phyloP scores from a whole-genome alignment of 2,113 vertebrate species.

The Rhinoptilus africanus region DNA sequence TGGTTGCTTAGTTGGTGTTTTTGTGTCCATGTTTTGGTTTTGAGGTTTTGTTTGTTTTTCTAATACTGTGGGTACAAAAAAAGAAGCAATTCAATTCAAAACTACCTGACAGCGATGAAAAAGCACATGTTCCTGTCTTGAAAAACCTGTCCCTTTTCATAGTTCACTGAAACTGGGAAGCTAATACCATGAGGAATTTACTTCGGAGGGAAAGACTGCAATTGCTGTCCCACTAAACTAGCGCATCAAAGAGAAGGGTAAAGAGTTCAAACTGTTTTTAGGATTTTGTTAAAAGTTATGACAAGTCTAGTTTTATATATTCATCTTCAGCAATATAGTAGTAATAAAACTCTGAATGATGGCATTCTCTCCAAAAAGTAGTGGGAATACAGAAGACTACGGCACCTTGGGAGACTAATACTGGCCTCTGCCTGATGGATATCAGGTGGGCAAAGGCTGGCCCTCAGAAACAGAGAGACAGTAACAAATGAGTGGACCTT shows the following conservation, averaged over 20 bases:
- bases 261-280: background rate
- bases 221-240: background rate
- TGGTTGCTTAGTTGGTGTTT: background rate
- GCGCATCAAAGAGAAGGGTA: background rate
- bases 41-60: background rate
- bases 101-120: background rate
- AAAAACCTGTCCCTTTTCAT: background rate
- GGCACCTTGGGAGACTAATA: background rate
- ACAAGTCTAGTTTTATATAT: background rate
- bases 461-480: too few species aligned
- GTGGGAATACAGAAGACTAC: background rate
- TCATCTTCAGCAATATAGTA: background rate
- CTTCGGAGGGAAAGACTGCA: background rate
- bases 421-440: too few species aligned
- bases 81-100: background rate
- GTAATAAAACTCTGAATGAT: background rate
- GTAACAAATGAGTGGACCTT: too few species aligned
- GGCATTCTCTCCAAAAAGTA: background rate
- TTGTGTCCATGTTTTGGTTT: background rate
- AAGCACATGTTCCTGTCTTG: rapidly evolving
- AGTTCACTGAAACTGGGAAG: background rate
- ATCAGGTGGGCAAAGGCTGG: too few species aligned
- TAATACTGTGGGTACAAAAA: background rate
- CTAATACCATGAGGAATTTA: background rate
- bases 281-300: background rate